A percentile compares a stretch with the other conserved stretches of the same genome.
Conservation (phyloP, 2,888 invertebrate genomes). For the Harpagoxenus sublaevis region DNA sequence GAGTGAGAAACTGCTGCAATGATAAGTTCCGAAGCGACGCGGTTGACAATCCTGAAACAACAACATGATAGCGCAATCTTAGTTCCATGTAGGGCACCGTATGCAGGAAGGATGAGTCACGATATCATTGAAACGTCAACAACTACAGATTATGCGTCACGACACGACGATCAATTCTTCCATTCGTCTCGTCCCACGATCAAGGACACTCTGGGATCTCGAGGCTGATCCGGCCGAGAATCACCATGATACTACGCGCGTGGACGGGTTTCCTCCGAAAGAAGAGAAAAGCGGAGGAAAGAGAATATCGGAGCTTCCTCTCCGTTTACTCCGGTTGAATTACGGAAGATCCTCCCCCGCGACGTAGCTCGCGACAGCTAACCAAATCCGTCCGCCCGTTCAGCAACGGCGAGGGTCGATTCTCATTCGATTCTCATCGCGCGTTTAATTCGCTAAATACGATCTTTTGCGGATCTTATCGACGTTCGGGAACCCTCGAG, state of each 20-base stretch:
- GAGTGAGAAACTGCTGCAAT: constrained; percentile 65
- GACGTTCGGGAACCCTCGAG: background rate
- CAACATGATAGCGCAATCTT: background rate
- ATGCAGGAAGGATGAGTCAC: background rate
- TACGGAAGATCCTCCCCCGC: too few relatives aligned
- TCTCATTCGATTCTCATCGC: background rate
- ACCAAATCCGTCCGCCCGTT: background rate
- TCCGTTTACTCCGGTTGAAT: too few relatives aligned
- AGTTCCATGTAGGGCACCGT: background rate
- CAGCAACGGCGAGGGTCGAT: background rate
- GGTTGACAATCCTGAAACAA: constrained; percentile 24
- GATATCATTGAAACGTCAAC: background rate
- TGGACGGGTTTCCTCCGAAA: background rate
- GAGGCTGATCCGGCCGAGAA: background rate
- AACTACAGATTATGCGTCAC: constrained; percentile 3
- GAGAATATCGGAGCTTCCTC: background rate
- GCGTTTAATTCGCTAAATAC: background rate
- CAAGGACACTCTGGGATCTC: background rate
- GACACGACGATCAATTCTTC: background rate
- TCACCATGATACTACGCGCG: background rate
- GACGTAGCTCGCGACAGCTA: background rate
- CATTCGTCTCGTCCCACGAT: background rate
- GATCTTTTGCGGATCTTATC: background rate
- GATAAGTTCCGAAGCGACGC: constrained; percentile 35
- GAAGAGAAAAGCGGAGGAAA: background rate